These are phyloP conservation scores for Plagodis dolabraria DNA, from an alignment of 2,888 invertebrate species.

Conservation along the genomic window DNA sequence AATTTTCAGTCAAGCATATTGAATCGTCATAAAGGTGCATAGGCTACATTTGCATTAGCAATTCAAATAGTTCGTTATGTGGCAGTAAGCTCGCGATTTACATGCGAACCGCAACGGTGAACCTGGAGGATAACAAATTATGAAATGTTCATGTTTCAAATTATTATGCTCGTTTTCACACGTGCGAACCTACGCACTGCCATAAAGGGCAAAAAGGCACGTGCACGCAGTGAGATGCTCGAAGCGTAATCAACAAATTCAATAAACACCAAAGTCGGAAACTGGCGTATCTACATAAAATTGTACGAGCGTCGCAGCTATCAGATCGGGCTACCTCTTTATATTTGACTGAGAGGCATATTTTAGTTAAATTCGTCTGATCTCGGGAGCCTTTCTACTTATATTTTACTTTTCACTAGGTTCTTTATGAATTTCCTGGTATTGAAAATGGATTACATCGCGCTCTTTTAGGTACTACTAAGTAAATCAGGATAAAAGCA, in stretches of 20 bases:
- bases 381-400: not conserved
- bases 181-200: conserved; percentile 25
- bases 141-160: conserved; percentile 2
- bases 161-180: conserved; percentile 19
- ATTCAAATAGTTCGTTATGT: conserved; percentile 56
- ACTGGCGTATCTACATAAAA: conserved; percentile 8
- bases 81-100: conserved; percentile 44
- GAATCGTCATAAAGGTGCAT: conserved; percentile 28
- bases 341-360: not conserved
- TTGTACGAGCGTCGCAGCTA: conserved; percentile 1
- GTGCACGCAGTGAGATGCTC: conserved; percentile 11
- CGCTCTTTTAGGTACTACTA: too few species aligned
- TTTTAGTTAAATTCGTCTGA: conserved; percentile 4
- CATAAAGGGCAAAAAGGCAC: conserved; percentile 26
- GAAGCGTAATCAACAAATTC: conserved; percentile 31
- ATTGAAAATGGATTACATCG: too few species aligned
- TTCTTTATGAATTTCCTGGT: too few species aligned
- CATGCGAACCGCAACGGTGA: conserved; percentile 16
- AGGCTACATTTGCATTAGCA: conserved; percentile 60
- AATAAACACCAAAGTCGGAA: conserved; percentile 27
- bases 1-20: conserved; percentile 22
- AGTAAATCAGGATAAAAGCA: too few species aligned
- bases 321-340: too few species aligned
- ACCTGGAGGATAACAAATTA: too few species aligned
- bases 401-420: too few species aligned